Base-by-base conservation (phyloP, 2,797 vertebrate species). In the Astyanax mexicanus region DNA sequence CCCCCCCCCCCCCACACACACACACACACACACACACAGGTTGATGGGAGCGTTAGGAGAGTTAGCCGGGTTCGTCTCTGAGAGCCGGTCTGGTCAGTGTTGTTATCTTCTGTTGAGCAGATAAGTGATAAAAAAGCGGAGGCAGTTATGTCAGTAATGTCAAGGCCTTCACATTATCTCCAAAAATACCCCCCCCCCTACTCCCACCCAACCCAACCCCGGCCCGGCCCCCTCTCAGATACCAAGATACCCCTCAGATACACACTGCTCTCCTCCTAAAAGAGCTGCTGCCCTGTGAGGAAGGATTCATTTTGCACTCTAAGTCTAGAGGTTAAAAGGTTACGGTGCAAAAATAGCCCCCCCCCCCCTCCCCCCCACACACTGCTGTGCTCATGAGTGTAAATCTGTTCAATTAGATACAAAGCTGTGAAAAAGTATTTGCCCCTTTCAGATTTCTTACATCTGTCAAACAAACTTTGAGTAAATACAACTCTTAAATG, bases 91-190 rank as follows among this genome's bases (percentile, higher is more conserved):
- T 17, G 51, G 35, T 27, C 72, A 75, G 21, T 29, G 55, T 11
- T 49, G 44, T 60, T 52, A 23, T 68, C 29, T 6, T 12, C 15
- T 52, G 65, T 45, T 25, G 12, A 70, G 13, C 27, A 65, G 62
- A 75, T 4, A 52, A 73, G 65, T 29, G 78, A 21, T 78, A 75
- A 67, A 38, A 6, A 29, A 32, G 15, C 0, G 9, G 67, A 21
- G 49, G 45, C 11, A 79, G 72, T 13, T 57, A 69, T 72, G 75
- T 69, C 71, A 73, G 64, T 17, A 45, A 73, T 79, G 79, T 72
- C 64, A 84, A 79, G 71, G 83, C 78, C 74, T 77, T 60, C 72
- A 54, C 66, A 21, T 78, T 72, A 83, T 80, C 82, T 84, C 81
- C 2, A 5, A 2, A 5, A n/a, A n/a, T n/a, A n/a, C n/a, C n/a